Percentiles rank a stretch among this genome's conserved stretches.
Conservation (phyloP, 2,113 vertebrate genomes). For the Donacobius atricapilla region DNA sequence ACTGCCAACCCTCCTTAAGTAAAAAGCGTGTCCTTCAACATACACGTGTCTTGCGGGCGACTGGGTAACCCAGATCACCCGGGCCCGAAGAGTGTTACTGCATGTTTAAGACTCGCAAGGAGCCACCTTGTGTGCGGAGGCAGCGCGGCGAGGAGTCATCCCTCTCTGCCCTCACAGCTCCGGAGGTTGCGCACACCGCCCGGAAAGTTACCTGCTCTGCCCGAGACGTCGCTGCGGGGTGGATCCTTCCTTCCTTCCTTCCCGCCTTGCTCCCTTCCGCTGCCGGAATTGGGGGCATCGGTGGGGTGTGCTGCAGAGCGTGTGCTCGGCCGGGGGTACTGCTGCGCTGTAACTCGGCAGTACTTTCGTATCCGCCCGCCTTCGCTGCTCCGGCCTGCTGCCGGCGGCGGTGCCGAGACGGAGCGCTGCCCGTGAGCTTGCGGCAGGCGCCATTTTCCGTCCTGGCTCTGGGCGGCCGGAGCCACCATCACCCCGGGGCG, state of each 20-base stretch:
- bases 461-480: fast-evolving
- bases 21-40: background rate
- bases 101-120: background rate
- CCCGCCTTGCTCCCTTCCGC: background rate
- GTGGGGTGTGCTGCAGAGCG: fast-evolving
- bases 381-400: background rate
- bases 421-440: fast-evolving
- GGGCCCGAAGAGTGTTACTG: background rate
- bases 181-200: fast-evolving
- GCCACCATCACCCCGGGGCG: fast-evolving
- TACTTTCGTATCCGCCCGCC: background rate
- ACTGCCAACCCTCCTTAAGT: background rate
- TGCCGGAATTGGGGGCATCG: fast-evolving
- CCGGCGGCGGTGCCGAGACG: fast-evolving
- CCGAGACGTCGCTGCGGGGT: fast-evolving
- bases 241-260: background rate
- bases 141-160: fast-evolving
- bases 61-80: background rate
- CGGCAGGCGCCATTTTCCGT: background rate
- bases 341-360: background rate
- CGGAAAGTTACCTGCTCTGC: too few relatives aligned
- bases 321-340: too few relatives aligned
- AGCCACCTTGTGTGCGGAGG: background rate
- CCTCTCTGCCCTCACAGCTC: too few relatives aligned
- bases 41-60: fast-evolving